Base-by-base conservation (phyloP, 1,140 invertebrate species). In the Hesperophylax magnus region DNA sequence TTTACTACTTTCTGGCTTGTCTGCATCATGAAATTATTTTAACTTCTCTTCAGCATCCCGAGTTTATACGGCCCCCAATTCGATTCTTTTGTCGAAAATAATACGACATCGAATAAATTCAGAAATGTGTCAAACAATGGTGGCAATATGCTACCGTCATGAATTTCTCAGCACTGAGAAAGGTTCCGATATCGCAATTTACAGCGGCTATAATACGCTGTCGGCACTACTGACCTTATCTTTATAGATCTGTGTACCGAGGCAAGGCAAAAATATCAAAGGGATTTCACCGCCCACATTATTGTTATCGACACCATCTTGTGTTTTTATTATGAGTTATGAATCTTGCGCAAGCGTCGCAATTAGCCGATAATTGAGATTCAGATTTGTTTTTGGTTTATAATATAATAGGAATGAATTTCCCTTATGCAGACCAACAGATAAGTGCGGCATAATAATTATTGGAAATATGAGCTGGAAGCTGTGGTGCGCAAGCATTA, bases 201-300 rank as follows among this genome's bases (percentile, higher is more conserved):
- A 75, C 58, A 61, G 54, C 75, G n/a, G 24, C 34, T 31, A 77
- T 61, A 61, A 77, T 39, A 11, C 39, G 39, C 39, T 20, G 75
- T 61, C 54, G 75, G 31, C 24, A 53, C 75, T 31, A 61, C 56
- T 77, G 11, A 77, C 34, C 31, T 77, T 77, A 77, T 77, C 75
- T 77, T 77, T 77, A 77, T 77, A 77, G 75, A 77, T 77, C 58
- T 77, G 31, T 77, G 31, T 63, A n/a, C 14, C 8, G 18, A 58
- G 24, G 34, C 52, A 34, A 56, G 34, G 54, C n/a, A 20, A 20
- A 75, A 67, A 77, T 17, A 61, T 18, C 75, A 60, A 61, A 77
- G 58, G 22, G 11, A 60, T 20, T 77, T 77, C 20, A 58, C 75
- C 75, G 75, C 75, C 56, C 27, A 11, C 39, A 27, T 47, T 47